Evolutionary conservation across 2,888 invertebrate species (phyloP).

Genomic region (Cephalotes varians): DNA sequence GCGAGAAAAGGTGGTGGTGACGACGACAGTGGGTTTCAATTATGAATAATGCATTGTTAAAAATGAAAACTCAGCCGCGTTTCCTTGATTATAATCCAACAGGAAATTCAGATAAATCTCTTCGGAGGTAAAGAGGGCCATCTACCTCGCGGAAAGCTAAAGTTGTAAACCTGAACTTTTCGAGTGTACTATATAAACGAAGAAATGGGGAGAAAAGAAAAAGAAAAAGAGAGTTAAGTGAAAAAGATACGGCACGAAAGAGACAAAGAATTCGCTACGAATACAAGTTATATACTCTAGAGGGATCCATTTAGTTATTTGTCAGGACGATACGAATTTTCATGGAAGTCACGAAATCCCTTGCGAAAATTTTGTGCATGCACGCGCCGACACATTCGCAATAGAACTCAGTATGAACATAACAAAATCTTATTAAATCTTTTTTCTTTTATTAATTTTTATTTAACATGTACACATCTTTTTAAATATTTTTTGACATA

Average conservation of each 20-base stretch:
- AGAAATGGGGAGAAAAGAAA: conserved; percentile 40
- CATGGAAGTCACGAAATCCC: conserved; percentile 59
- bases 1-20: conserved; percentile 25
- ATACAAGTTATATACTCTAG: conserved; percentile 70
- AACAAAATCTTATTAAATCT: not conserved
- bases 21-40: conserved; percentile 63
- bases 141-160: conserved; percentile 57
- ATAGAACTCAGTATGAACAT: not conserved
- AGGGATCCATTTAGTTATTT: conserved; percentile 78
- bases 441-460: not conserved
- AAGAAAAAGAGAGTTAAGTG: conserved; percentile 23
- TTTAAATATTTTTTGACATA: not conserved
- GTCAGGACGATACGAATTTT: conserved; percentile 79
- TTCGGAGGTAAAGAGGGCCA: conserved; percentile 40
- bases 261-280: conserved; percentile 46
- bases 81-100: conserved; percentile 74
- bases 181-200: conserved; percentile 62
- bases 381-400: not conserved
- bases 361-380: conserved; percentile 54
- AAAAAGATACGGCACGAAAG: conserved; percentile 37
- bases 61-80: conserved; percentile 67
- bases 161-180: conserved; percentile 80
- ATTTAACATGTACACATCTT: not conserved
- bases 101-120: conserved; percentile 77
- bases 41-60: conserved; percentile 74